phyloP scores from a whole-genome alignment of 2,113 vertebrate species.

The Odontophorus gujanensis region DNA sequence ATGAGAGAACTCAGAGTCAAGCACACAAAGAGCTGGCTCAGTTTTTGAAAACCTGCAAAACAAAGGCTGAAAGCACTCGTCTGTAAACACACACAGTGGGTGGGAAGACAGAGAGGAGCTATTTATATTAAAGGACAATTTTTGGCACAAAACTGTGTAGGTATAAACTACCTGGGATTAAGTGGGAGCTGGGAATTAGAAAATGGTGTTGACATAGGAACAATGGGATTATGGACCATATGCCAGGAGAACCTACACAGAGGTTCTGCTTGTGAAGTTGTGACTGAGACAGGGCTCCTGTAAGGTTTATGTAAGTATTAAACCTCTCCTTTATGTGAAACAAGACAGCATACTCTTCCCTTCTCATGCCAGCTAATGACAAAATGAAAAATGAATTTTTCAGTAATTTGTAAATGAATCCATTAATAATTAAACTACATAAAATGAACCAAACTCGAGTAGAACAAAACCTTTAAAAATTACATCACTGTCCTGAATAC shows the following conservation, averaged over 20 bases:
- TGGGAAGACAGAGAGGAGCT: slow-evolving; percentile 24
- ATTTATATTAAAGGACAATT: slow-evolving; percentile 29
- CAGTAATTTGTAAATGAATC: not conserved
- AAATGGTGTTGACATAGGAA: not conserved
- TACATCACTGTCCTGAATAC: not conserved
- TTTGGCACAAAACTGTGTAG: not conserved
- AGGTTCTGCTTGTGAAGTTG: not conserved
- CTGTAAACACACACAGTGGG: not conserved
- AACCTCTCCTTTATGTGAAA: not conserved
- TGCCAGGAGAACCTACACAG: rapidly evolving
- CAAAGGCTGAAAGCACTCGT: slow-evolving; percentile 19
- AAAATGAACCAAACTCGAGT: not conserved
- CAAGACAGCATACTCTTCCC: not conserved
- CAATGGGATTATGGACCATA: not conserved
- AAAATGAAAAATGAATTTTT: not conserved
- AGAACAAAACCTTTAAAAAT: not conserved
- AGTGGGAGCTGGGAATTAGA: not conserved
- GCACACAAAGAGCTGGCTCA: not conserved
- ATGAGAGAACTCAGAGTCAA: not conserved
- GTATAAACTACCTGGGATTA: not conserved
- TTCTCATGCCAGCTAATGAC: not conserved
- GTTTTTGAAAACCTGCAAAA: slow-evolving; percentile 19
- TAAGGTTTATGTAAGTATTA: not conserved
- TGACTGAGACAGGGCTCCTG: not conserved
- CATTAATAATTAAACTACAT: not conserved